Base-by-base conservation (phyloP, 2,113 vertebrate species). In the Equus przewalskii region DNA sequence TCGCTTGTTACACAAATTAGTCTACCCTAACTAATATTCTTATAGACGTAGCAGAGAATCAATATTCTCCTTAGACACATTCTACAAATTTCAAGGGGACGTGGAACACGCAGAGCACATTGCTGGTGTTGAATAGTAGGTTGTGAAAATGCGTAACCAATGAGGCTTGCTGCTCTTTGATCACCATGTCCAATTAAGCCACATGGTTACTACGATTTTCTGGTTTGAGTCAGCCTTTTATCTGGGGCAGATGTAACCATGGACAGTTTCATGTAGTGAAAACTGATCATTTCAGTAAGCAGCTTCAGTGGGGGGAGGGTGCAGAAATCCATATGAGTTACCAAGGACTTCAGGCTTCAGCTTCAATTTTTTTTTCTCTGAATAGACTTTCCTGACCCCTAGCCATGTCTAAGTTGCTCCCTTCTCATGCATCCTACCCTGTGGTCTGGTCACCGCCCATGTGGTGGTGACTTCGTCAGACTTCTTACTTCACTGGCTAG, bases 111-210 rank as follows among this genome's bases (percentile, higher is more conserved):
- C 89, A 94, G 89, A 92, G 60, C 75, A 76, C 86, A 96, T 89
- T 91, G 70, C 86, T 94, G 58, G 69, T 72, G 41, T 87, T 93
- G 82, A 98, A 97, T 67, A 83, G 91, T 96, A 91, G 73, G 87
- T 92, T 15, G 36, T 78, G 81, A 91, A 98, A 97, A 97, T 97
- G 96, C 60, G 79, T 96, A 96, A 95, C 96, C 82, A 81, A 91
- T 96, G 96, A 96, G 82, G 96, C 96, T 92, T 97, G 92, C 83
- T 93, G 80, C 67, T 97, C 96, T 97, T 98, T 97, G 96, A 95
- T 97, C 83, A 86, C 82, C 91, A 58, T 97, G 79, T 95, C 96
- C 94, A 97, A 70, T 96, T 91, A 97, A 97, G 86, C 89, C 96
- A 97, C 91, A 88, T 93, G 95, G 89, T 97, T 92, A 87, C 92